Conservation (phyloP, 2,888 invertebrate species). For the Drosophila flavopinicola region DNA sequence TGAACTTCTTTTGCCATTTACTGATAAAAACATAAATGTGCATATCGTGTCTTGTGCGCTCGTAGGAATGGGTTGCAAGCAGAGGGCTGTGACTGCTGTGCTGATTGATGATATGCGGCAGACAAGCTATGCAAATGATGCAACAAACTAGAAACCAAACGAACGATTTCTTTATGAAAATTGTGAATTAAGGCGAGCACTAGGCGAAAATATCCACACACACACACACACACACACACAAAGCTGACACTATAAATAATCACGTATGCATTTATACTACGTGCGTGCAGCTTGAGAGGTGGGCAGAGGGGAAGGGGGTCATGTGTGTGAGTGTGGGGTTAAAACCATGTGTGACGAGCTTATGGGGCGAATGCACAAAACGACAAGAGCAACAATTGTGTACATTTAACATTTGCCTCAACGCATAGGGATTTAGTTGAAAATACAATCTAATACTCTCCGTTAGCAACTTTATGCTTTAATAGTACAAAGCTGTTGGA, state of each 20-base stretch:
- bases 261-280: neutral
- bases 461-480: conserved; percentile 1
- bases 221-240: neutral
- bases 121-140: conserved; percentile 52
- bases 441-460: neutral
- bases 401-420: conserved; percentile 60
- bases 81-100: too few species aligned
- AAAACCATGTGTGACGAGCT: conserved; percentile 8
- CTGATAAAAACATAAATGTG: conserved; percentile 37
- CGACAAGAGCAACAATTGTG: conserved; percentile 44
- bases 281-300: too few species aligned
- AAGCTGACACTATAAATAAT: neutral
- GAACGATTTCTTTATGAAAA: conserved; percentile 36
- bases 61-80: conserved; percentile 18
- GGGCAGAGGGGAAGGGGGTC: neutral
- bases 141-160: conserved; percentile 22
- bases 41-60: conserved; percentile 16
- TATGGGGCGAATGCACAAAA: conserved; percentile 15
- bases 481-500: neutral
- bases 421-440: conserved; percentile 7
- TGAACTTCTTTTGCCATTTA: conserved; percentile 13
- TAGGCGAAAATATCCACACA: neutral
- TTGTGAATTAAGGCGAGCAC: conserved; percentile 42
- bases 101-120: conserved; percentile 67
- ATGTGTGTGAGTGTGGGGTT: too few species aligned